Conservation (phyloP, 2,888 invertebrate species). For the Magallana nippona region DNA sequence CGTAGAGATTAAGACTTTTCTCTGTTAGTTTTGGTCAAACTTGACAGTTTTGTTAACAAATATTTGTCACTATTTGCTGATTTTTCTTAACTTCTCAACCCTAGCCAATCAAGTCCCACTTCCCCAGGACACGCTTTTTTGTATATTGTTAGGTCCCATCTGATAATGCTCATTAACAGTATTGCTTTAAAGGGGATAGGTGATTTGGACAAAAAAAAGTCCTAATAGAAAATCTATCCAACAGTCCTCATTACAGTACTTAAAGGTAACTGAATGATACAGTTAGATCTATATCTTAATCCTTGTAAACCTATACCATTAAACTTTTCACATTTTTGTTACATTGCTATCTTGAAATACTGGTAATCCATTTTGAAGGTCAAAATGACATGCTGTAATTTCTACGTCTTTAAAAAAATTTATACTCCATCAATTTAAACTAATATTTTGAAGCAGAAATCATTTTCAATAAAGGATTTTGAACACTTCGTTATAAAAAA, state of each 20-base stretch:
- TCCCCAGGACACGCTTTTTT: background rate
- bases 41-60: conserved; percentile 33
- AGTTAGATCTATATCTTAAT: conserved; percentile 19
- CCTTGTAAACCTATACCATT: background rate
- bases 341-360: background rate
- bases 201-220: background rate
- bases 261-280: too few species aligned
- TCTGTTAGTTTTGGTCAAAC: conserved; percentile 12
- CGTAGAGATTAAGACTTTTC: conserved; percentile 1
- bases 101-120: background rate
- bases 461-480: too few species aligned
- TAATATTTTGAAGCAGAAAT: too few species aligned
- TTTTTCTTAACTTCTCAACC: conserved; percentile 14
- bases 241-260: conserved; percentile 11
- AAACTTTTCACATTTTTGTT: background rate
- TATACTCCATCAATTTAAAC: too few species aligned
- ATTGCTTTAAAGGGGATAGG: background rate
- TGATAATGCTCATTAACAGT: background rate
- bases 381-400: conserved; percentile 15
- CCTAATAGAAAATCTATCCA: background rate
- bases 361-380: conserved; percentile 27
- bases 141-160: background rate
- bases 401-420: too few species aligned
- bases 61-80: conserved; percentile 12
- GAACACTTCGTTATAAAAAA: too few species aligned